phyloP scores from a whole-genome alignment of 2,113 vertebrate genomes.

The Mustelus asterias region DNA sequence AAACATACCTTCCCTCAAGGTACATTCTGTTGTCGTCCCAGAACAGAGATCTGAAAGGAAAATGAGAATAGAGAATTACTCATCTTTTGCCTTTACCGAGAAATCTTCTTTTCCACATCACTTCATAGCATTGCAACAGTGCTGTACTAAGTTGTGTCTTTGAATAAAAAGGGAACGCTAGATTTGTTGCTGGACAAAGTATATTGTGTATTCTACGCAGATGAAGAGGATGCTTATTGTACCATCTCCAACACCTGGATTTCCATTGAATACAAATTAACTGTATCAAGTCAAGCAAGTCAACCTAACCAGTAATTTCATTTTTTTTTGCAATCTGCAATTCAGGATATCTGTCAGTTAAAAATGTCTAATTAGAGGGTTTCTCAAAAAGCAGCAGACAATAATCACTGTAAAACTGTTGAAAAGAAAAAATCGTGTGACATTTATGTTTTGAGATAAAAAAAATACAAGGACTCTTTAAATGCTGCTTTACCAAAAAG shows the following conservation, averaged over 20 bases:
- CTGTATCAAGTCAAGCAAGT: slow-evolving; percentile 16
- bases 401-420: neutral
- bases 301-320: slow-evolving; percentile 32
- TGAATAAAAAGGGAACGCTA: neutral
- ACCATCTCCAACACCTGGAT: neutral
- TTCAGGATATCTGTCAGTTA: slow-evolving; percentile 34
- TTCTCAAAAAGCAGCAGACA: neutral
- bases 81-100: neutral
- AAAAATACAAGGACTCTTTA: neutral
- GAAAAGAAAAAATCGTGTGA: neutral
- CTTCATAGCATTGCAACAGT: neutral
- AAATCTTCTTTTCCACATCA: neutral
- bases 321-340: slow-evolving; percentile 29
- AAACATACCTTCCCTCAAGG: slow-evolving; percentile 73
- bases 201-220: neutral
- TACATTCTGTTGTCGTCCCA: slow-evolving; percentile 82
- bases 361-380: slow-evolving; percentile 28
- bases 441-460: slow-evolving; percentile 21
- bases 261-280: neutral
- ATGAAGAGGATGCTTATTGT: neutral
- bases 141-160: too few relatives aligned
- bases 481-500: neutral
- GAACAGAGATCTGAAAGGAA: slow-evolving; percentile 74
- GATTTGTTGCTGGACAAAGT: neutral
- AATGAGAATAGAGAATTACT: slow-evolving; percentile 24